Conservation (phyloP, 2,113 vertebrate genomes). For the Bolborhynchus lineola region DNA sequence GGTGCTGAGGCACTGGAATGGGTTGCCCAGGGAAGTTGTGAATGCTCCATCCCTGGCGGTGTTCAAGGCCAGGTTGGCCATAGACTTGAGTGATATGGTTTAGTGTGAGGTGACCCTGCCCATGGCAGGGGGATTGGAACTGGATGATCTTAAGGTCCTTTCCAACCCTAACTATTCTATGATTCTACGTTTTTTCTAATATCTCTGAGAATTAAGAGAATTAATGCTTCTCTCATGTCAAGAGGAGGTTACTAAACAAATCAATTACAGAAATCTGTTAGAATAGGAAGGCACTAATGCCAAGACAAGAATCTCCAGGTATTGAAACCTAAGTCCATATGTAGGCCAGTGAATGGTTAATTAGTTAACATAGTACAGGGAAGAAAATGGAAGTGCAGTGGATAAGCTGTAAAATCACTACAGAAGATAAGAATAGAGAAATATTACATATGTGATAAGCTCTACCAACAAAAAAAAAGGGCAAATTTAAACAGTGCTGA, state of each 20-base stretch:
- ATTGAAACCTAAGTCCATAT: accelerated
- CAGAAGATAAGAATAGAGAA: not conserved
- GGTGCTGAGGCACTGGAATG: too few species aligned
- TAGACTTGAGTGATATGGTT: too few species aligned
- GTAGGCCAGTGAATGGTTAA: not conserved
- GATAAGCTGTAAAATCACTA: not conserved
- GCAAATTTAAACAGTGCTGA: not conserved
- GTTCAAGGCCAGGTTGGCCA: too few species aligned
- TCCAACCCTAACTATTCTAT: too few species aligned
- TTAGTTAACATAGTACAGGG: not conserved
- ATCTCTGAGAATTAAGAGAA: not conserved
- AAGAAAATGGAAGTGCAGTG: not conserved
- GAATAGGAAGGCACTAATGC: not conserved
- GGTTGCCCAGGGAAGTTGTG: too few species aligned
- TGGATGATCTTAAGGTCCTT: too few species aligned
- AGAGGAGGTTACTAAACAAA: not conserved
- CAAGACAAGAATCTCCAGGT: not conserved
- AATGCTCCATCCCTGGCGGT: too few species aligned
- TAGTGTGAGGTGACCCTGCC: too few species aligned
- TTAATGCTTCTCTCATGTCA: not conserved
- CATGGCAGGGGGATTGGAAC: too few species aligned
- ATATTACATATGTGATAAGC: not conserved
- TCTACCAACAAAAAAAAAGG: not conserved
- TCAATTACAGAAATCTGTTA: not conserved
- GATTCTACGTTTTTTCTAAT: not conserved